phyloP scores from a whole-genome alignment of 2,113 vertebrate genomes.

The Heteronetta atricapilla region DNA sequence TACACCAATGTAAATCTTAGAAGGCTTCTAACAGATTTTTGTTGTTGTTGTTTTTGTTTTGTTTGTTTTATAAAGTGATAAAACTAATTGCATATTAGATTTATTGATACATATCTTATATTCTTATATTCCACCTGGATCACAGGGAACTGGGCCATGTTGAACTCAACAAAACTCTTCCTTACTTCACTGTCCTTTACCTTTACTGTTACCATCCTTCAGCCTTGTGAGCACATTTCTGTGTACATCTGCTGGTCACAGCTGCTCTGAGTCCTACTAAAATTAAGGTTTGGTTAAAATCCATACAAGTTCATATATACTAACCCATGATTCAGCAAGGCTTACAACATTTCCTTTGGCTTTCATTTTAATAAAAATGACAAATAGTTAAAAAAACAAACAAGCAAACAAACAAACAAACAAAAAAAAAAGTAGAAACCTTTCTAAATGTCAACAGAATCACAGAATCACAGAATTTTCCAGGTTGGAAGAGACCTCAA shows the following conservation, averaged over 20 bases:
- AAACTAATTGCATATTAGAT: neutral
- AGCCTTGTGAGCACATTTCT: neutral
- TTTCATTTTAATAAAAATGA: neutral
- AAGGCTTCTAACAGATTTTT: neutral
- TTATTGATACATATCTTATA: neutral
- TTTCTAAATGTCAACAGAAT: neutral
- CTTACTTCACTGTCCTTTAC: neutral
- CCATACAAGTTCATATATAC: neutral
- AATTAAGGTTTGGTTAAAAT: neutral
- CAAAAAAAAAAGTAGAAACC: neutral
- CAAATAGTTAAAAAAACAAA: neutral
- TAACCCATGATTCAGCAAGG: neutral
- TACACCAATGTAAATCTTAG: neutral
- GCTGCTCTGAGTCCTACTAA: neutral
- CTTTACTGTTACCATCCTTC: neutral
- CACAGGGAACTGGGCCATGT: too few species aligned
- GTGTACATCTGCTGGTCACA: neutral
- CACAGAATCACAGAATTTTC: too few species aligned
- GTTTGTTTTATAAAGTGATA: neutral
- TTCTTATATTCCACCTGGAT: neutral
- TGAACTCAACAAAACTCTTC: neutral
- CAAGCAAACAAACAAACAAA: too few species aligned
- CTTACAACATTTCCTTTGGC: neutral
- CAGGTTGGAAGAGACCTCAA: too few species aligned
- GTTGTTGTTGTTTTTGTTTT: neutral